These are phyloP conservation scores for Cinclus mexicanus DNA, from an alignment of 2,113 vertebrate genomes.

Conservation along the genomic window DNA sequence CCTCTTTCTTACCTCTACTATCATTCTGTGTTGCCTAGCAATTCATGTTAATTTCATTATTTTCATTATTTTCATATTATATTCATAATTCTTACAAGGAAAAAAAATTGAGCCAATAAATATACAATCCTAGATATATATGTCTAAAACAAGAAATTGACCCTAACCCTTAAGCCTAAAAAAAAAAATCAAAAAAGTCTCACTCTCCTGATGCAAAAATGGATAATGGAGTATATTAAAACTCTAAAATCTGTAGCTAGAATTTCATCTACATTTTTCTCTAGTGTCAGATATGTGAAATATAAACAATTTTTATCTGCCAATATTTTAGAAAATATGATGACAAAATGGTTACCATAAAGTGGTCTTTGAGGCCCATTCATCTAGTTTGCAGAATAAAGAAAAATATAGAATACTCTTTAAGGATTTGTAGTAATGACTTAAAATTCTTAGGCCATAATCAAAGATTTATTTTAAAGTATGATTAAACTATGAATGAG, in stretches of 20 bases:
- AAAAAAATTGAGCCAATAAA: not conserved
- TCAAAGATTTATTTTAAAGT: not conserved
- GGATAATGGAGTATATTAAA: not conserved
- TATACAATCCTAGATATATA: not conserved
- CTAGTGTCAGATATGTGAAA: not conserved
- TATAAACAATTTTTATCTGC: not conserved
- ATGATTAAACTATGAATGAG: not conserved
- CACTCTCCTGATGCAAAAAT: not conserved
- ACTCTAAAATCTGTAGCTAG: not conserved
- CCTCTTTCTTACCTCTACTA: not conserved
- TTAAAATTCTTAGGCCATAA: not conserved
- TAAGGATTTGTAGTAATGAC: not conserved
- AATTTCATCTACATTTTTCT: not conserved
- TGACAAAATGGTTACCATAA: not conserved
- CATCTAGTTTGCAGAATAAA: not conserved
- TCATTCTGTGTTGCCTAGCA: not conserved
- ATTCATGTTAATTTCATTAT: not conserved
- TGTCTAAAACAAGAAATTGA: not conserved
- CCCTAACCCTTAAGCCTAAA: not conserved
- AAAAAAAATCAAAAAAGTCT: not conserved
- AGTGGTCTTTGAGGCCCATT: not conserved
- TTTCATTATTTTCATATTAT: not conserved
- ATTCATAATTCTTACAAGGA: not conserved
- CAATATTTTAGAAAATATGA: not conserved
- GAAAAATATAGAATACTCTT: not conserved